These are phyloP conservation scores for Sylvia atricapilla DNA, from an alignment of 2,113 vertebrate species.

Conservation along the genomic window DNA sequence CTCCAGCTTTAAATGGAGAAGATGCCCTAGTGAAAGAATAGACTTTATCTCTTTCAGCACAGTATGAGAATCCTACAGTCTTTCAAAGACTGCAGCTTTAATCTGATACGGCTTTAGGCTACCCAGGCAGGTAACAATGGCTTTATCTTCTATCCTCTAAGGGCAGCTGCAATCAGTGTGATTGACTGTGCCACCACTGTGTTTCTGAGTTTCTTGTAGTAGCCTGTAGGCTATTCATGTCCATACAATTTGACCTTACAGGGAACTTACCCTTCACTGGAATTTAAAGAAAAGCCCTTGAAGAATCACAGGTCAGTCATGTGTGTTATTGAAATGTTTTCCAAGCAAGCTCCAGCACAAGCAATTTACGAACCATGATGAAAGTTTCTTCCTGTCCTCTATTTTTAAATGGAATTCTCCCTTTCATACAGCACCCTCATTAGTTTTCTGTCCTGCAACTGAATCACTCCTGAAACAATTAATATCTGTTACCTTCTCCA, in stretches of 20 bases:
- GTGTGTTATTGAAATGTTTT: conserved; percentile 46
- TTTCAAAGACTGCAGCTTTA: conserved; percentile 39
- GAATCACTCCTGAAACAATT: conserved; percentile 35
- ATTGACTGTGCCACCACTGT: conserved; percentile 40
- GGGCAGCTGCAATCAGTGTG: conserved; percentile 24
- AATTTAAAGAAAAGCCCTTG: conserved; percentile 42
- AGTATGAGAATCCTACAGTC: neutral
- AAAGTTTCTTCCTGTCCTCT: conserved; percentile 39
- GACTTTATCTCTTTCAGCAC: neutral
- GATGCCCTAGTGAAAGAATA: neutral
- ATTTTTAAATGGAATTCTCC: neutral
- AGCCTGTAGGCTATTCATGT: conserved; percentile 35
- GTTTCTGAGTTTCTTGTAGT: neutral
- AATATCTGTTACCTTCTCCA: conserved; percentile 7
- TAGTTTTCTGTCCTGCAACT: conserved; percentile 39
- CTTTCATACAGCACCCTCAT: neutral
- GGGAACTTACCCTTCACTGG: neutral
- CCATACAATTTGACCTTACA: conserved; percentile 42
- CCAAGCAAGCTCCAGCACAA: neutral
- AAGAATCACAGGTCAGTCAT: conserved; percentile 51
- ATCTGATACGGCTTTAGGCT: conserved; percentile 25
- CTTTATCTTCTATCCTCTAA: conserved; percentile 43
- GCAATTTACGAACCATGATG: conserved; percentile 14
- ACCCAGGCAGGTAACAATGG: conserved; percentile 43
- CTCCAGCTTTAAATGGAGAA: neutral